A percentile compares a stretch with the other conserved stretches of the same genome.
These are phyloP conservation scores for Odontamblyopus rebecca DNA, from an alignment of 2,797 vertebrate genomes.

Conservation along the genomic window DNA sequence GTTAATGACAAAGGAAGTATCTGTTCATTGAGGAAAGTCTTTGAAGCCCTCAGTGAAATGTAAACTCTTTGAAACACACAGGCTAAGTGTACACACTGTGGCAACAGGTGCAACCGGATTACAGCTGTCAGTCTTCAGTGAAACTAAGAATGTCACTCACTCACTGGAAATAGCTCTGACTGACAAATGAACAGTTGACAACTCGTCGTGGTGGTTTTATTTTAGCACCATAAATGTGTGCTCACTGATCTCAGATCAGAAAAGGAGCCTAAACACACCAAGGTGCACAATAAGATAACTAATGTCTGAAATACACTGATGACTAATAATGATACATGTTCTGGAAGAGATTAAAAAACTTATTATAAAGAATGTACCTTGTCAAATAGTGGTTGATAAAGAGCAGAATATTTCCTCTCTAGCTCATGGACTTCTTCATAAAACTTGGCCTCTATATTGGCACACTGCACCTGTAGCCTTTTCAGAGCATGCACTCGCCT, in stretches of 20 bases:
- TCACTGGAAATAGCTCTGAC: slow-evolving; percentile 69
- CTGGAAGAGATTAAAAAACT: background rate
- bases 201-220: slow-evolving; percentile 60
- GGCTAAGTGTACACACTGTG: background rate
- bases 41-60: slow-evolving; percentile 34
- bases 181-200: slow-evolving; percentile 60
- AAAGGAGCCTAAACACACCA: background rate
- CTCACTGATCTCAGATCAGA: slow-evolving; percentile 34
- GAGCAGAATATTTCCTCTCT: slow-evolving; percentile 92
- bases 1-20: slow-evolving; percentile 2
- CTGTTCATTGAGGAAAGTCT: slow-evolving; percentile 10
- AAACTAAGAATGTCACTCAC: slow-evolving; percentile 61
- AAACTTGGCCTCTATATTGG: slow-evolving; percentile 96
- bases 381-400: slow-evolving; percentile 93
- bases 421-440: slow-evolving; percentile 97
- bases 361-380: slow-evolving; percentile 78
- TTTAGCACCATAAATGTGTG: slow-evolving; percentile 70
- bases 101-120: slow-evolving; percentile 59
- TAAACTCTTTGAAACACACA: slow-evolving; percentile 18
- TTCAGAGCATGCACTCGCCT: slow-evolving; percentile 95
- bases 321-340: no score
- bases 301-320: background rate
- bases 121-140: slow-evolving; percentile 54
- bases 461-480: slow-evolving; percentile 92
- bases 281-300: slow-evolving; percentile 26